These are phyloP conservation scores for Anabas testudineus DNA, from an alignment of 2,797 vertebrate species.

Conservation along the genomic window DNA sequence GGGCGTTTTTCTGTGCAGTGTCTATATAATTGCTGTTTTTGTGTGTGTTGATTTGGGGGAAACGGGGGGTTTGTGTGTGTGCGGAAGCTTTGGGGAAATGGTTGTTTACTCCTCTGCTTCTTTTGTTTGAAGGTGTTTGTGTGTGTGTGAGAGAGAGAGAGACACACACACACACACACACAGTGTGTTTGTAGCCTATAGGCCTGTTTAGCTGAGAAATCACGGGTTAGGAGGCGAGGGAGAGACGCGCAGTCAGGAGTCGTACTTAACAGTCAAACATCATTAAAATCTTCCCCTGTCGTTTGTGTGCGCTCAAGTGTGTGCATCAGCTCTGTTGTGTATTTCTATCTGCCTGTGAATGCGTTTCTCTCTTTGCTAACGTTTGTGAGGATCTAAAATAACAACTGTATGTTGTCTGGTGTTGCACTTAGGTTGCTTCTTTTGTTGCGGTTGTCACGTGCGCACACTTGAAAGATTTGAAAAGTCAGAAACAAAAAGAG, in stretches of 20 bases:
- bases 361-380: slow-evolving; percentile 18
- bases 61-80: slow-evolving; percentile 18
- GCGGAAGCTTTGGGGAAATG: slow-evolving; percentile 48
- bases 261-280: slow-evolving; percentile 70
- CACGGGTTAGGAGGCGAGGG: slow-evolving; percentile 57
- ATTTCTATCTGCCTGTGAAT: slow-evolving; percentile 13
- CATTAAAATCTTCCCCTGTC: slow-evolving; percentile 68
- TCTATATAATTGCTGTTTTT: slow-evolving; percentile 14
- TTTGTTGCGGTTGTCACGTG: slow-evolving; percentile 13
- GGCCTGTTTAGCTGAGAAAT: slow-evolving; percentile 63
- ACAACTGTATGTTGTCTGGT: slow-evolving; percentile 6
- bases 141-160: slow-evolving; percentile 2
- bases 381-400: slow-evolving; percentile 23
- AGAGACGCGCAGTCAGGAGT: slow-evolving; percentile 50
- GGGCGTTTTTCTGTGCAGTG: neutral
- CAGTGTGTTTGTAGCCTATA: slow-evolving; percentile 37
- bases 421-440: slow-evolving; percentile 24
- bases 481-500: slow-evolving; percentile 31
- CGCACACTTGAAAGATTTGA: slow-evolving; percentile 32
- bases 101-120: slow-evolving; percentile 42
- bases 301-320: slow-evolving; percentile 26
- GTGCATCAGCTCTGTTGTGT: slow-evolving; percentile 24
- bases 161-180: slow-evolving; percentile 2
- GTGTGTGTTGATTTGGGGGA: slow-evolving; percentile 20
- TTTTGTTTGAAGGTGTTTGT: slow-evolving; percentile 19